Percentiles rank a stretch among this genome's conserved stretches.
These are phyloP conservation scores for Puma concolor DNA, from an alignment of 2,113 vertebrate genomes.

Conservation along the genomic window DNA sequence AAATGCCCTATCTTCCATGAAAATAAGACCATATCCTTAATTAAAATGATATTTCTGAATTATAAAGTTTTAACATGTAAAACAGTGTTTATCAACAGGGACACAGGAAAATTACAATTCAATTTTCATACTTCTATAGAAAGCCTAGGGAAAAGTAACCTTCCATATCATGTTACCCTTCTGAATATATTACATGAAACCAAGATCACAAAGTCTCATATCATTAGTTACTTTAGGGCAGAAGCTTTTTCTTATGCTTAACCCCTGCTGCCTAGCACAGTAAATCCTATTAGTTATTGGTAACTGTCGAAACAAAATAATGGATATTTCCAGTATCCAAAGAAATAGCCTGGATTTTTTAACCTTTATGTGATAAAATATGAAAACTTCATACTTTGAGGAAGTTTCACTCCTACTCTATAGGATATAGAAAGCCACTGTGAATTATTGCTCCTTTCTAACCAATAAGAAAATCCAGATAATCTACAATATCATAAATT, in stretches of 20 bases:
- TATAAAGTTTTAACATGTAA: background rate
- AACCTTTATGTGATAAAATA: background rate
- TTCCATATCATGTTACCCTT: background rate
- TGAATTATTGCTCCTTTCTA: background rate
- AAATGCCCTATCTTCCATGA: background rate
- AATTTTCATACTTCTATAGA: background rate
- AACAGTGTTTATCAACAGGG: background rate
- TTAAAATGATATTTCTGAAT: background rate
- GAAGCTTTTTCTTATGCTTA: background rate
- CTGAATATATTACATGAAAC: too few species aligned
- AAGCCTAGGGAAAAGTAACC: background rate
- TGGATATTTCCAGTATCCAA: background rate
- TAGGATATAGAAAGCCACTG: background rate
- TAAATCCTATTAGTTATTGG: background rate
- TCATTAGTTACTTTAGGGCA: background rate
- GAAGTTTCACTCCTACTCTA: background rate
- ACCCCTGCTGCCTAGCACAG: background rate
- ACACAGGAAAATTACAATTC: background rate
- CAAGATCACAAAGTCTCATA: background rate
- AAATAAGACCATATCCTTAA: background rate
- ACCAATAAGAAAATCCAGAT: background rate
- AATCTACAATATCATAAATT: background rate
- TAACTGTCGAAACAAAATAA: background rate
- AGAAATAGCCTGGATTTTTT: background rate
- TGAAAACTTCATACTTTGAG: background rate